Percentiles rank a stretch among this genome's conserved stretches.
Conservation (phyloP, 2,113 vertebrate genomes). For the Zapornia atra region DNA sequence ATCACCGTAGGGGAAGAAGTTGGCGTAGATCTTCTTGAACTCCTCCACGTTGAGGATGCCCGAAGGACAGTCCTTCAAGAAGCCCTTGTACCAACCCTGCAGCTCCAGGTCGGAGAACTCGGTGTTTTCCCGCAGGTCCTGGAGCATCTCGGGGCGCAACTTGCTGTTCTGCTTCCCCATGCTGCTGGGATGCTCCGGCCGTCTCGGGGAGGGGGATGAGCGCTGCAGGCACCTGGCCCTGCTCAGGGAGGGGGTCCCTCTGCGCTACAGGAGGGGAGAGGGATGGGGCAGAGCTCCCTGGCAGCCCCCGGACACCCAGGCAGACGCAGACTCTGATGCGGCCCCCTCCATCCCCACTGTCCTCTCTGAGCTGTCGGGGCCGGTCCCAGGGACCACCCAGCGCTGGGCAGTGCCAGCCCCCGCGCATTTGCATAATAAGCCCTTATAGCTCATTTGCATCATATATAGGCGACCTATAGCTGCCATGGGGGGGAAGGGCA, state of each 20-base stretch:
- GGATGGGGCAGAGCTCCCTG: not conserved
- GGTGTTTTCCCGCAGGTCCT: constrained; percentile 96
- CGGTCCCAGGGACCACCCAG: not conserved
- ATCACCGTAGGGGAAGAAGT: constrained; percentile 97
- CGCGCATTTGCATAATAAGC: not conserved
- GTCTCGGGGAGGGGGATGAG: not conserved
- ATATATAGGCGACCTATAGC: not conserved
- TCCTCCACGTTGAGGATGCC: constrained; percentile 97
- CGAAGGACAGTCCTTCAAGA: constrained; percentile 97
- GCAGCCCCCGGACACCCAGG: not conserved
- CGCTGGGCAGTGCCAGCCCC: not conserved
- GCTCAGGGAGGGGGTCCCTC: not conserved
- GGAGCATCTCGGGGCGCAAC: constrained; percentile 95
- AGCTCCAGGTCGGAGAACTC: constrained; percentile 98
- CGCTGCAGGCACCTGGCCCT: fast-evolving
- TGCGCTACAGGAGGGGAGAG: not conserved
- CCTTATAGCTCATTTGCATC: constrained; percentile 24
- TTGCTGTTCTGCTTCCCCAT: constrained; percentile 99
- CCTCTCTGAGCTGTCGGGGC: not conserved
- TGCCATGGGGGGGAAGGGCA: not conserved
- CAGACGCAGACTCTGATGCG: fast-evolving
- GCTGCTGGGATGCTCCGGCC: not conserved
- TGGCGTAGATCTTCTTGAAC: constrained; percentile 99
- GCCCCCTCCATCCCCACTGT: not conserved
- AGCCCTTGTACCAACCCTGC: constrained; percentile 99